phyloP scores from a whole-genome alignment of 2,797 vertebrate genomes.

The Anisognathus igniventris region DNA sequence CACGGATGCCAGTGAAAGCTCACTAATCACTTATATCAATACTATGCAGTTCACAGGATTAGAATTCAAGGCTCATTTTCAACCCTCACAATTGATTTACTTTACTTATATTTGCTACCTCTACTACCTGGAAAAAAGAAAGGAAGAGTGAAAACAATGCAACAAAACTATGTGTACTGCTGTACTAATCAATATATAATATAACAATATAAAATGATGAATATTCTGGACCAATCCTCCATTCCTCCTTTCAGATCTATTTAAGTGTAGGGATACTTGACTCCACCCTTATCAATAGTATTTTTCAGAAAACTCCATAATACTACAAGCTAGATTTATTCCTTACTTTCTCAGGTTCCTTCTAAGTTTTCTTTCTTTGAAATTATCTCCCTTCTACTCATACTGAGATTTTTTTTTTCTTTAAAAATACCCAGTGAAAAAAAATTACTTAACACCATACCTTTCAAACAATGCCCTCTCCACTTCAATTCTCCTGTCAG shows the following conservation, averaged over 20 bases:
- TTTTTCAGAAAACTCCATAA: not conserved
- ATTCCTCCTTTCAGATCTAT: not conserved
- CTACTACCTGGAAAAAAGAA: not conserved
- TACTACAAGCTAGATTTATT: not conserved
- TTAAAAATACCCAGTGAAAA: not conserved
- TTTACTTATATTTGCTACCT: not conserved
- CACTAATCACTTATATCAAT: not conserved
- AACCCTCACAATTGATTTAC: not conserved
- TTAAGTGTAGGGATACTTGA: not conserved
- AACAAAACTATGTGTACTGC: not conserved
- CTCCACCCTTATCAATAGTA: not conserved
- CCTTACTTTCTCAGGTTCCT: not conserved
- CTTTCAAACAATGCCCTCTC: constrained; percentile 77
- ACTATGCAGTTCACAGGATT: not conserved
- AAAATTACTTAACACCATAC: constrained; percentile 54
- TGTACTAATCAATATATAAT: not conserved
- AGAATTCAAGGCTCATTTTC: not conserved
- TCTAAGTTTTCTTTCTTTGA: not conserved
- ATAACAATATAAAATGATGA: not conserved
- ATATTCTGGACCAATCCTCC: not conserved
- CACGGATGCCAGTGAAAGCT: not conserved
- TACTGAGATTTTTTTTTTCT: not conserved
- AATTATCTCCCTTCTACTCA: not conserved
- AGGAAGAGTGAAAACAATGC: not conserved
- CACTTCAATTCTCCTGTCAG: constrained; percentile 63